phyloP scores from a whole-genome alignment of 2,888 invertebrate species.

The Aelia acuminata region DNA sequence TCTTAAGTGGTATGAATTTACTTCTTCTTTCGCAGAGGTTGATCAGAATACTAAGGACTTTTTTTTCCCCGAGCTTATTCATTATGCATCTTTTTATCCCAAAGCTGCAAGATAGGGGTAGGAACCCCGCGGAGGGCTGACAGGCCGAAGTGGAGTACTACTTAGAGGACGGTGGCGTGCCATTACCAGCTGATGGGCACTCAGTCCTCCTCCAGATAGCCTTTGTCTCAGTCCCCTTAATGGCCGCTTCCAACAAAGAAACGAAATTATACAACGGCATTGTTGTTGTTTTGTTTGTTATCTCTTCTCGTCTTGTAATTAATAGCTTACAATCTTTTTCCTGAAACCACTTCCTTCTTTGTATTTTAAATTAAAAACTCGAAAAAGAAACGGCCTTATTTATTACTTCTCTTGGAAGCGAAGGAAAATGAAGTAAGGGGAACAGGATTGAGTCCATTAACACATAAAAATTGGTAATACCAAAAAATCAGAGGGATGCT shows the following conservation, averaged over 20 bases:
- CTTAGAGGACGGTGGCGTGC: slow-evolving; percentile 8
- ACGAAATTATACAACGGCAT: slow-evolving; percentile 6
- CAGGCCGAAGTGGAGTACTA: background rate
- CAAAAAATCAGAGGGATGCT: no score
- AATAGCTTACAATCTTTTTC: background rate
- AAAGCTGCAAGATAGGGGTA: background rate
- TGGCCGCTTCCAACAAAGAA: background rate
- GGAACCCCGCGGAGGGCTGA: background rate
- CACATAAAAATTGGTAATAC: no score
- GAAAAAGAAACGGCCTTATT: background rate
- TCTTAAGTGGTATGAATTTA: background rate
- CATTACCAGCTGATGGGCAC: slow-evolving; percentile 25
- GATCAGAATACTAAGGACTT: background rate
- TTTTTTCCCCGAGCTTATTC: background rate
- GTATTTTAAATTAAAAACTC: background rate
- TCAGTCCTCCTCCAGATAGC: slow-evolving; percentile 2
- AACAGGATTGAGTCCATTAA: no score
- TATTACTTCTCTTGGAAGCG: background rate
- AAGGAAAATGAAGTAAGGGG: background rate
- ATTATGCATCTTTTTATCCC: background rate
- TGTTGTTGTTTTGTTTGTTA: background rate
- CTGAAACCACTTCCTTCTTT: background rate
- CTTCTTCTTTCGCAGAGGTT: background rate
- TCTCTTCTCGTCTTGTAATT: background rate
- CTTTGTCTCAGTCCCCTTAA: slow-evolving; percentile 19